A percentile compares a stretch with the other conserved stretches of the same genome.
Conservation (phyloP, 2,113 vertebrate genomes). For the Ptilorrhoa leucosticta region DNA sequence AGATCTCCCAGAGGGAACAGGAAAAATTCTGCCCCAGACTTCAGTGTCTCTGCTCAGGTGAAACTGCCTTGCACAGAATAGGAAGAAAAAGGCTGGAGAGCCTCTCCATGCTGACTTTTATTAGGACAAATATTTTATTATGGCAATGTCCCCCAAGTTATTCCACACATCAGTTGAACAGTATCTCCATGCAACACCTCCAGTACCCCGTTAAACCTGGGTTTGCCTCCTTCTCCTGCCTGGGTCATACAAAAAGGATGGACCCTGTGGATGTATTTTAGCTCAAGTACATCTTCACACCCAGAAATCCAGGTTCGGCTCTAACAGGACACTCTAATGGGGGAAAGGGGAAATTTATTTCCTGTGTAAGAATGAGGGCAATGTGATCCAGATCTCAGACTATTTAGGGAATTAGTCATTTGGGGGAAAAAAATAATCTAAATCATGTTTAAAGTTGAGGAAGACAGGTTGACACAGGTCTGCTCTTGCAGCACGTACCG, state of each 20-base stretch:
- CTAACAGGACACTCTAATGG: neutral
- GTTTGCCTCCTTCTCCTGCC: neutral
- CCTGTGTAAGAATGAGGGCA: neutral
- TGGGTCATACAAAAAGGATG: too few relatives aligned
- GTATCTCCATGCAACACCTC: neutral
- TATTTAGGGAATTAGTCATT: neutral
- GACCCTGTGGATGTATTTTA: neutral
- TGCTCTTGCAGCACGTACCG: neutral
- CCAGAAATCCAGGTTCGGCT: neutral
- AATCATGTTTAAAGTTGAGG: neutral
- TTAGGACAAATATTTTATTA: neutral
- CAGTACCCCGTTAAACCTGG: accelerated
- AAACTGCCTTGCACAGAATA: neutral
- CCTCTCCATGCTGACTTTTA: neutral
- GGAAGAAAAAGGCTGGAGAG: neutral
- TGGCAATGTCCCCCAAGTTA: neutral
- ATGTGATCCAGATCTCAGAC: neutral
- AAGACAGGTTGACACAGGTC: neutral
- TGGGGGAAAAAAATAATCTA: accelerated
- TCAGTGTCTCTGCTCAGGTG: neutral
- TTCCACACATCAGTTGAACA: neutral
- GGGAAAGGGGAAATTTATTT: neutral
- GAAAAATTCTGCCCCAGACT: neutral
- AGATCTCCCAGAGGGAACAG: neutral
- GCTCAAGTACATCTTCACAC: neutral